These are phyloP conservation scores for Drosophila neoperkinsi DNA, from an alignment of 2,888 invertebrate species.

Conservation along the genomic window DNA sequence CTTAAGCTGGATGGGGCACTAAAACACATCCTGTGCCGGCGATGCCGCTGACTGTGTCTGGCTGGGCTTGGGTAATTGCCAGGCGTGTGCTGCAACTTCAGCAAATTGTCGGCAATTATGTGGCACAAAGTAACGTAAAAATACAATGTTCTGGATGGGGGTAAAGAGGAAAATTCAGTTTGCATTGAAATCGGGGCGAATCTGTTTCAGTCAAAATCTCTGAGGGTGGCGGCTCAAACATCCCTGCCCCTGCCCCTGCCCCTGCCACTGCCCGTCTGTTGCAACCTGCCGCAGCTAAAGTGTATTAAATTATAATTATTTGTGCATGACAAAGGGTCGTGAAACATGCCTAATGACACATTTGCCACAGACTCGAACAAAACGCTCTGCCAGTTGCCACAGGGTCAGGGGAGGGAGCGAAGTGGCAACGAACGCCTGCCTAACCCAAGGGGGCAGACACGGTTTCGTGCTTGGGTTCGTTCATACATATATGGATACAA, in stretches of 20 bases:
- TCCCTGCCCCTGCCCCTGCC: not conserved
- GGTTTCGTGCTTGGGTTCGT: conserved; percentile 6
- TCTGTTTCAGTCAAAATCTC: conserved; percentile 56
- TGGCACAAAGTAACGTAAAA: conserved; percentile 72
- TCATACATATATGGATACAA: conserved; percentile 62
- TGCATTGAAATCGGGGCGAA: conserved; percentile 47
- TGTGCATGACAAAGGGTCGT: conserved; percentile 83
- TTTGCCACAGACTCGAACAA: conserved; percentile 80
- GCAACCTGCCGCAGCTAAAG: conserved; percentile 68
- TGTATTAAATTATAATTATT: conserved; percentile 84
- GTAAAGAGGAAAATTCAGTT: conserved; percentile 25
- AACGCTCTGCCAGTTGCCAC: conserved; percentile 46
- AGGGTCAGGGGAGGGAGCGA: not conserved
- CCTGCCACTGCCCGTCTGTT: not conserved
- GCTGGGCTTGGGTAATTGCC: conserved; percentile 66
- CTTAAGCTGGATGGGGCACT: conserved; percentile 48
- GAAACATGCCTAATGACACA: conserved; percentile 84
- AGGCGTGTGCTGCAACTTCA: conserved; percentile 78
- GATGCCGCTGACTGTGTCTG: conserved; percentile 15
- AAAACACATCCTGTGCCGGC: conserved; percentile 73
- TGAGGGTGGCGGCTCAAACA: conserved; percentile 49
- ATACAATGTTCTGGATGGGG: conserved; percentile 5
- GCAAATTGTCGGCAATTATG: conserved; percentile 80
- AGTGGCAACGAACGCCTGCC: conserved; percentile 1
- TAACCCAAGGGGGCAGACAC: conserved; percentile 16